Base-by-base conservation (phyloP, 2,113 vertebrate species). In the Gobiocypris rarus region DNA sequence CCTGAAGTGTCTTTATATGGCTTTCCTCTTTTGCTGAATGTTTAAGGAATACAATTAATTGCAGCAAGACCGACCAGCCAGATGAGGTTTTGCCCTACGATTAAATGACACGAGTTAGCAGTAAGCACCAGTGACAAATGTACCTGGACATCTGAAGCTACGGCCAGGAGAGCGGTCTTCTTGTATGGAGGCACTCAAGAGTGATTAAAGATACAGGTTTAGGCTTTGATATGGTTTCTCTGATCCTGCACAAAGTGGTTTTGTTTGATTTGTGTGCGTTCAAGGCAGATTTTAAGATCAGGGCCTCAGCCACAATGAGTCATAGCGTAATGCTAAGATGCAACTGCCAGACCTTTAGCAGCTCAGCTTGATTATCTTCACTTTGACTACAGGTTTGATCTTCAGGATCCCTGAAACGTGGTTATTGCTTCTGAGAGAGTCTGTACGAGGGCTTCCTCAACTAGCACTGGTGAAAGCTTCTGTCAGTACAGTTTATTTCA, bases 81-180 rank as follows among this genome's bases (percentile, higher is more conserved):
- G 45, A 31, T 9, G 76, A 75, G 26, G n/a, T 83, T 59, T 83
- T 41, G 22, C 45, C 52, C 43, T 13, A 54, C 45, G 5, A 22
- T 41, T 84, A 78, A 59, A 45, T 75, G 78, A 84, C 19, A 59
- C 75, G 70, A 50, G 85, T 56, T 43, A 58, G 67, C 61, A 54
- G 75, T 28, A 31, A 74, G 59, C 78, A 52, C 26, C 24, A 61
- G 38, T 80, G 84, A 83, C 26, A 52, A 86, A 78, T 86, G 28
- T 2, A 22, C 73, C 26, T 75, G 28, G 48, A 75, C 48, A 75
- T 31, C 2, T 48, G 24, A 48, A 17, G 11, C 22, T 14, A 26
- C 5, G 6, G 22, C 41, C 17, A 75, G 43, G n/a, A 17, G 48
- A 54, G 22, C 9, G 9, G 48, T 22, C 17, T 4, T 45, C n/a